A percentile compares a stretch with the other conserved stretches of the same genome.
Evolutionary conservation across 2,797 vertebrate species (phyloP).

Genomic region (Ctenopoma multispine): DNA sequence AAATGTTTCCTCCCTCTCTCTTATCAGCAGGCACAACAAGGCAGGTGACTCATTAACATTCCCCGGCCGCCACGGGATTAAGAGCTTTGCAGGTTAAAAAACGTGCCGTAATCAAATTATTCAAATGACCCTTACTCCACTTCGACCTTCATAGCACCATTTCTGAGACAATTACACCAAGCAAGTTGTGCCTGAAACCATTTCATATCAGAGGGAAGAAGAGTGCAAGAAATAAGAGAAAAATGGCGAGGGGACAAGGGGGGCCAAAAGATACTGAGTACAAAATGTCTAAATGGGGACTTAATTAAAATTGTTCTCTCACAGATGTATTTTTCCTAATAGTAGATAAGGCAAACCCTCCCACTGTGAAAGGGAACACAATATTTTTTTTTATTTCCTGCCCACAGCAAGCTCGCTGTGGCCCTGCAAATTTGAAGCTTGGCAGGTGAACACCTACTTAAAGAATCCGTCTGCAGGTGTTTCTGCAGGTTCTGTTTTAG

Average conservation of each 20-base stretch:
- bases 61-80: conserved; percentile 65
- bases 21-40: conserved; percentile 57
- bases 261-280: conserved; percentile 51
- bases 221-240: conserved; percentile 16
- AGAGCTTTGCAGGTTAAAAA: conserved; percentile 75
- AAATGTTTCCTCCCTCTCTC: conserved; percentile 16
- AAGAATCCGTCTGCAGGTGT: conserved; percentile 14
- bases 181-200: conserved; percentile 68
- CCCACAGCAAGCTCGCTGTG: conserved; percentile 47
- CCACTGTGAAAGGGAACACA: conserved; percentile 38
- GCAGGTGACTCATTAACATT: conserved; percentile 79
- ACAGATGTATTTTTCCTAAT: conserved; percentile 49
- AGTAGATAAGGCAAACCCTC: conserved; percentile 48
- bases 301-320: conserved; percentile 76
- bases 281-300: conserved; percentile 65
- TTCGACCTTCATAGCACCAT: conserved; percentile 72
- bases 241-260: conserved; percentile 9
- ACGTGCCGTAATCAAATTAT: conserved; percentile 78
- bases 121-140: conserved; percentile 70
- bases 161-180: conserved; percentile 68
- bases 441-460: conserved; percentile 32
- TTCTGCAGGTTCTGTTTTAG: not conserved
- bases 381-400: conserved; percentile 52
- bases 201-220: conserved; percentile 60
- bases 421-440: conserved; percentile 35